Conservation (phyloP, 2,113 vertebrate species). For the Fukomys damarensis region DNA sequence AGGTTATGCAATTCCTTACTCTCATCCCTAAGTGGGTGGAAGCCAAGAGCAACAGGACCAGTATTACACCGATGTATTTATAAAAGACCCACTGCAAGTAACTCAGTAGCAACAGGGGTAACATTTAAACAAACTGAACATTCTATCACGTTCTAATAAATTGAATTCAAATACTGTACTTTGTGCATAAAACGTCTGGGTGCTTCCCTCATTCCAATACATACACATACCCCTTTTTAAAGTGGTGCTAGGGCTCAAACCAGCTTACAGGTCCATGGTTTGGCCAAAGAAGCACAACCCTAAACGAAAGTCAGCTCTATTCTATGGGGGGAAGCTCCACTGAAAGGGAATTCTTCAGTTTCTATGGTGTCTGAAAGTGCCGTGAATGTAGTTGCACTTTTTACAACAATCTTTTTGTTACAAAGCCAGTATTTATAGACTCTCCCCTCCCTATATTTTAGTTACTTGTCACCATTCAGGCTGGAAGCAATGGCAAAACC, state of each 20-base stretch:
- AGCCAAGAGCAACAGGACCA: neutral
- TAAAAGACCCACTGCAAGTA: neutral
- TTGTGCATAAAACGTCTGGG: slow-evolving; percentile 21
- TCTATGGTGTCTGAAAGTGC: neutral
- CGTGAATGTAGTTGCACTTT: neutral
- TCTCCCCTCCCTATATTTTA: neutral
- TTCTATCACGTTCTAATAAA: neutral
- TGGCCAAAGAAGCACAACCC: neutral
- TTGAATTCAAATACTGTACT: neutral
- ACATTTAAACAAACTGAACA: neutral
- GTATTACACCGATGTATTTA: neutral
- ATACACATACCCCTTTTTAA: too few relatives aligned
- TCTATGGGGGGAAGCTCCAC: neutral
- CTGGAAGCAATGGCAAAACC: neutral
- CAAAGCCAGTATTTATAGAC: slow-evolving; percentile 27
- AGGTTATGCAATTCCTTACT: slow-evolving; percentile 48
- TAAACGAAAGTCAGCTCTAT: neutral
- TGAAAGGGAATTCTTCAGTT: slow-evolving; percentile 24
- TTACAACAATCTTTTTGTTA: neutral
- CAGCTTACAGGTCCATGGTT: neutral
- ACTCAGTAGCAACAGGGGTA: neutral
- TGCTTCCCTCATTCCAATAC: neutral
- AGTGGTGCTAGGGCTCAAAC: neutral
- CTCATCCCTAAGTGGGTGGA: neutral
- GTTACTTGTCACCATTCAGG: neutral